Evolutionary conservation across 2,797 vertebrate genomes (phyloP).

Genomic region (Tympanoctomys barrerae): DNA sequence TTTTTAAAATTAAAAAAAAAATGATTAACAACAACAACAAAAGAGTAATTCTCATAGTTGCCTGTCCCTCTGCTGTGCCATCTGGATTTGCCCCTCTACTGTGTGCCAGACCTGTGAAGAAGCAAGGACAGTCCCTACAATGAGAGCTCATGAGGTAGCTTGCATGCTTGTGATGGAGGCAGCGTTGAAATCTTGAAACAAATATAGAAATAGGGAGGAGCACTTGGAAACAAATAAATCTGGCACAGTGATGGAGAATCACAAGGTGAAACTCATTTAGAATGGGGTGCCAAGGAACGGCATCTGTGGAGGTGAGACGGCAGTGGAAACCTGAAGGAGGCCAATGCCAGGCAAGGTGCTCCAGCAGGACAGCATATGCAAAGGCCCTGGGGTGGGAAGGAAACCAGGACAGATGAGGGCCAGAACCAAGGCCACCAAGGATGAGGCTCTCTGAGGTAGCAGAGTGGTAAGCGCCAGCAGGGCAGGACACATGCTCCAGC

Average conservation of each 20-base stretch:
- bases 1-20: too few species aligned
- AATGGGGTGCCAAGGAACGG: neutral
- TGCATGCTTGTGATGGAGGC: neutral
- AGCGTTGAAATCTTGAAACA: neutral
- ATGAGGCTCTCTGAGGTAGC: neutral
- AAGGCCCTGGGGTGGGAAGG: slow-evolving; percentile 25
- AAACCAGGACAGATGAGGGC: neutral
- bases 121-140: neutral
- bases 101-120: neutral
- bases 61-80: neutral
- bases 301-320: neutral
- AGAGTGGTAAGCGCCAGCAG: neutral
- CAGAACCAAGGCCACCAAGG: neutral
- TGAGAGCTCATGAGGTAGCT: neutral
- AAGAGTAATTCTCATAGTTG: neutral
- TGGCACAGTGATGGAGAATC: neutral
- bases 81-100: neutral
- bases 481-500: neutral
- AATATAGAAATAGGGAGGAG: neutral
- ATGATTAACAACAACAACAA: neutral
- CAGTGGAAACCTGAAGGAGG: neutral
- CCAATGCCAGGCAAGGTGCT: neutral
- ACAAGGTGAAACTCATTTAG: neutral
- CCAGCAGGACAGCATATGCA: neutral
- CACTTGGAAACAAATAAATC: neutral